These are phyloP conservation scores for Emmelina monodactyla DNA, from an alignment of 2,888 invertebrate species.

Conservation along the genomic window DNA sequence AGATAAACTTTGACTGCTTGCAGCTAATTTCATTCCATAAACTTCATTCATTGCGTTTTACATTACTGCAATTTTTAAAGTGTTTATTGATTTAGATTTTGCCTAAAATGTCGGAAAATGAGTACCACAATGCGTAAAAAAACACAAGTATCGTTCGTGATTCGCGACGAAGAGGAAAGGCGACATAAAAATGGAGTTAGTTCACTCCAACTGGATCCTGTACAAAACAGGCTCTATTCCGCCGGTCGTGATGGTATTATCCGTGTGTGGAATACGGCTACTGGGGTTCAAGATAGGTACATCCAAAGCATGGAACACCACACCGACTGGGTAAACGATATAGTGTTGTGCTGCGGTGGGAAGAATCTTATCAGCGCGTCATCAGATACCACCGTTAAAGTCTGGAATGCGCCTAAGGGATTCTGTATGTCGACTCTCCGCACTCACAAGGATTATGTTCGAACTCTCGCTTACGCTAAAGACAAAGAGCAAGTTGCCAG, in stretches of 20 bases:
- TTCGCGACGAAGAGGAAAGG: constrained; percentile 94
- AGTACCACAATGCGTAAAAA: constrained; percentile 61
- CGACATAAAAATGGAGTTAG: constrained; percentile 96
- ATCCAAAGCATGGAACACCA: constrained; percentile 99
- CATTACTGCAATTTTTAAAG: too few species aligned
- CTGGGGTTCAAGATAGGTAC: constrained; percentile 69
- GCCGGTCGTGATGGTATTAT: constrained; percentile 98
- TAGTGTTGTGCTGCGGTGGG: constrained; percentile 96
- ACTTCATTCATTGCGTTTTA: too few species aligned
- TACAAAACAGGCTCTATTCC: constrained; percentile 88
- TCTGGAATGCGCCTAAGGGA: constrained; percentile 99
- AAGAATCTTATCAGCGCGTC: constrained; percentile 98
- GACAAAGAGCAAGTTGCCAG: constrained; percentile 96
- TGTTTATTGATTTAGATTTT: neutral
- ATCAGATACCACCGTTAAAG: constrained; percentile 98
- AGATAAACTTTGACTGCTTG: too few species aligned
- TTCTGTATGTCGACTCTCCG: constrained; percentile 98
- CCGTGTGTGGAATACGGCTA: constrained; percentile 83
- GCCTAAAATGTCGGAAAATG: constrained; percentile 61
- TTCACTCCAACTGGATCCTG: constrained; percentile 91
- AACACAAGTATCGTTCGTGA: constrained; percentile 95
- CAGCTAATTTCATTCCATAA: too few species aligned
- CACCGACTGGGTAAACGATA: constrained; percentile 99
- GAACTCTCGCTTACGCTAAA: constrained; percentile 96
- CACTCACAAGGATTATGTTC: constrained; percentile 98